Base-by-base conservation (phyloP, 1,140 invertebrate genomes). In the Neotoxoptera formosana region DNA sequence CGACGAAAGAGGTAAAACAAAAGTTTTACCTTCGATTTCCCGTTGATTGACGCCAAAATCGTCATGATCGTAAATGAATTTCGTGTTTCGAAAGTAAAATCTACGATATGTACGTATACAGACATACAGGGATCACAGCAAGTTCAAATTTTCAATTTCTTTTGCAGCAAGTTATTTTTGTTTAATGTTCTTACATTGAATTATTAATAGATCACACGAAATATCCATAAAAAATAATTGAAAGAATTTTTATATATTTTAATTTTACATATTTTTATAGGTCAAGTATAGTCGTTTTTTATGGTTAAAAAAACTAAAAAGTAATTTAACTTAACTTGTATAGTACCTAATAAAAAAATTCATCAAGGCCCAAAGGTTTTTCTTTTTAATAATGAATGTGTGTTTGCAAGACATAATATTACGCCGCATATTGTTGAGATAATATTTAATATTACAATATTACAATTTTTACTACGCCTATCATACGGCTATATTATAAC, bases 61-160 rank as follows among this genome's bases (percentile, higher is more conserved):
- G 91, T 36, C 93, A 94, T 23, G 94, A 94, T 34, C 21, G 6
- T 60, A 90, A 60, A 90, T 30, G 14, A 56, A 88, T 51, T 90
- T 90, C 48, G 17, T 60, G 17, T 45, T 90, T 60, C 53, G 51
- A 56, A 60, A 60, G 88, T 90, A 90, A 90, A 90, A 90, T 60
- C 21, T 84, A 84, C 23, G 36, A 41, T 25, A 41, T 25, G 36
- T 41, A 84, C 36, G 20, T 47, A 48, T 87, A 87, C 14, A 30
- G 25, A 14, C 25, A 87, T 45, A 48, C 25, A 87, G 84, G 30
- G 25, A 87, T 45, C 4, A 41, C 23, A 25, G 4, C 41, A 47
- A 47, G 11, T 20, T 76, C 20, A 88, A 7, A 48, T 25, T 34
- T 88, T 88, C 86, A 88, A 20, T 88, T 48, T 51, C 25, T 88